phyloP scores from a whole-genome alignment of 1,140 invertebrate genomes.

The Drosophila carrolli region DNA sequence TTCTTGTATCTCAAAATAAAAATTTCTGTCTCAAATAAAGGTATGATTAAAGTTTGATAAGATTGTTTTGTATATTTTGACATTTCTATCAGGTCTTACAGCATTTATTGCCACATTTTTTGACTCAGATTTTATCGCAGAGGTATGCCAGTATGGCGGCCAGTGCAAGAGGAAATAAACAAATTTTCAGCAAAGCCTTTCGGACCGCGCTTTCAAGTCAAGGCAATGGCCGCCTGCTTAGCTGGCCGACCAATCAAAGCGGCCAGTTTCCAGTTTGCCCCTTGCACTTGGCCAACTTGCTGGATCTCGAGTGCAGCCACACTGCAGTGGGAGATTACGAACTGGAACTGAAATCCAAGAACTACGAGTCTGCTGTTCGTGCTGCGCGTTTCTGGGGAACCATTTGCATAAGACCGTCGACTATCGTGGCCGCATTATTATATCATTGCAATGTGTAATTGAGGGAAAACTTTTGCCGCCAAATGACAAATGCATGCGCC shows the following conservation, averaged over 20 bases:
- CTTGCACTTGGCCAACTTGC: conserved; percentile 27
- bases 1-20: too few relatives aligned
- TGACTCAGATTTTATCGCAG: neutral
- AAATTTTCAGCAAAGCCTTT: conserved; percentile 54
- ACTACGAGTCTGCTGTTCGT: conserved; percentile 9
- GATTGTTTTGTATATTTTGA: neutral
- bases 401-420: conserved; percentile 44
- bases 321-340: conserved; percentile 3
- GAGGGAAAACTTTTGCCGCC: conserved; percentile 76
- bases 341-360: conserved; percentile 10
- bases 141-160: conserved; percentile 24
- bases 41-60: too few relatives aligned
- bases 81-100: neutral
- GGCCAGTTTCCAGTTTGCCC: conserved; percentile 67
- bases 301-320: conserved; percentile 7
- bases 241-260: conserved; percentile 67
- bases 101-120: neutral
- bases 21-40: too few relatives aligned
- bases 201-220: conserved; percentile 50
- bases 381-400: neutral
- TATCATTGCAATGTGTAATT: conserved; percentile 80
- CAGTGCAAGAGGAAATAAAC: conserved; percentile 30
- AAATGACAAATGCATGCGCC: conserved; percentile 74
- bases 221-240: conserved; percentile 60
- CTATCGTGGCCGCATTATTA: conserved; percentile 64